These are phyloP conservation scores for Chrysolina haemoptera DNA, from an alignment of 2,888 invertebrate genomes.

Conservation along the genomic window DNA sequence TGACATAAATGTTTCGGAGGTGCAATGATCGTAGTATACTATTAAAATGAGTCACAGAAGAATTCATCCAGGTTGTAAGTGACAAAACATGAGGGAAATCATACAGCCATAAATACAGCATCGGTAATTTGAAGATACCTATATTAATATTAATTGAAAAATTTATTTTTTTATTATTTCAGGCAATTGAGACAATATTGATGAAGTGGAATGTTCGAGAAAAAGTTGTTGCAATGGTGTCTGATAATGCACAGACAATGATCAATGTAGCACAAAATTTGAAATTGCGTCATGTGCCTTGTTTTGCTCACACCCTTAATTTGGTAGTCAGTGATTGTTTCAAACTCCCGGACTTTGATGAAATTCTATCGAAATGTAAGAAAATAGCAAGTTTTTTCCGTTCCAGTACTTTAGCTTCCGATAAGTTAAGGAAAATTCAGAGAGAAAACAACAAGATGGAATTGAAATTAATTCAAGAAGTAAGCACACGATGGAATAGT, in stretches of 20 bases:
- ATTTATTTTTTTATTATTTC: background rate
- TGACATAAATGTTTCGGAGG: too few species aligned
- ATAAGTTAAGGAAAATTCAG: constrained; percentile 2
- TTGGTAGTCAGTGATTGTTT: constrained; percentile 6
- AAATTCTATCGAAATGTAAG: background rate
- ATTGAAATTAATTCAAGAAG: background rate
- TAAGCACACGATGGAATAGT: background rate
- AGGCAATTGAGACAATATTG: constrained; percentile 3
- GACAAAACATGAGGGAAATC: constrained; percentile 1
- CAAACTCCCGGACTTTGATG: background rate
- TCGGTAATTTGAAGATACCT: background rate
- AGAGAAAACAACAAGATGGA: background rate
- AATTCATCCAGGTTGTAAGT: too few species aligned
- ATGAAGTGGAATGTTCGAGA: constrained; percentile 1
- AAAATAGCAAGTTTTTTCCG: background rate
- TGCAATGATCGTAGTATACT: too few species aligned
- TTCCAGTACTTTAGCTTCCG: constrained; percentile 1
- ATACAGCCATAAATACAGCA: background rate
- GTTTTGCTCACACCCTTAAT: background rate
- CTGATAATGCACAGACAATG: background rate
- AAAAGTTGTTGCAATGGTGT: constrained; percentile 2
- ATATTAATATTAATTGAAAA: background rate
- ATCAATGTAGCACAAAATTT: background rate
- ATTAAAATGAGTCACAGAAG: too few species aligned
- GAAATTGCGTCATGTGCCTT: background rate